Conservation (phyloP, 2,888 invertebrate species). For the Drosophila leonis region DNA sequence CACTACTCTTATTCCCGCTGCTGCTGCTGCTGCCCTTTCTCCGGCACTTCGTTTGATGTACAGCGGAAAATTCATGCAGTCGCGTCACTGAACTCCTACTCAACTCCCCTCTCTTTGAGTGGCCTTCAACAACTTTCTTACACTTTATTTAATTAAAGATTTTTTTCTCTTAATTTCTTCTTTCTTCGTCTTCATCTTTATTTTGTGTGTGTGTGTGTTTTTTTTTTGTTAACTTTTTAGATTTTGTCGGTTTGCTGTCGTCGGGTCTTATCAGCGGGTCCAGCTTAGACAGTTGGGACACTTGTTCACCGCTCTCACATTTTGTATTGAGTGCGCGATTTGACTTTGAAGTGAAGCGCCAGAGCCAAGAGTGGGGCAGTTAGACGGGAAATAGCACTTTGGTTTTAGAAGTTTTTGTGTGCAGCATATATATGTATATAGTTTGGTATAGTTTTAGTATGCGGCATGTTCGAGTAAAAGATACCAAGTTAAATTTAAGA, state of each 20-base stretch:
- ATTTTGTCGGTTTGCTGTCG: constrained; percentile 56
- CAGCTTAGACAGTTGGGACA: constrained; percentile 73
- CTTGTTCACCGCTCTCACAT: constrained; percentile 68
- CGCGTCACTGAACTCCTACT: constrained; percentile 11
- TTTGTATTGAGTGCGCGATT: constrained; percentile 63
- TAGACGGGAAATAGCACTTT: not conserved
- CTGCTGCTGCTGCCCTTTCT: not conserved
- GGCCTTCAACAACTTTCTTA: constrained; percentile 70
- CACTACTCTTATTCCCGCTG: not conserved
- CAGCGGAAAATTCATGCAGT: constrained; percentile 40
- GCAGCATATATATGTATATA: not conserved
- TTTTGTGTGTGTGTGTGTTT: not conserved
- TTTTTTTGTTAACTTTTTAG: constrained; percentile 37
- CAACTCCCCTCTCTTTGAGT: constrained; percentile 48
- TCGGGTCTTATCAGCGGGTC: constrained; percentile 62
- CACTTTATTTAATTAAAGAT: constrained; percentile 79
- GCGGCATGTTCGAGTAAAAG: not conserved
- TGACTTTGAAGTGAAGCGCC: constrained; percentile 74
- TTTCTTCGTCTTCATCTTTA: not conserved
- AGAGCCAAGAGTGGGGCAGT: constrained; percentile 9
- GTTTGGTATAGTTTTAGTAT: not conserved
- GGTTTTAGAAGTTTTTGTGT: constrained; percentile 8
- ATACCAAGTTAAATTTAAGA: not conserved
- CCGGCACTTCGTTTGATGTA: constrained; percentile 47
- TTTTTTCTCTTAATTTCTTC: constrained; percentile 49